These are phyloP conservation scores for Drosophila tropicalis DNA, from an alignment of 1,140 invertebrate genomes.

Conservation along the genomic window DNA sequence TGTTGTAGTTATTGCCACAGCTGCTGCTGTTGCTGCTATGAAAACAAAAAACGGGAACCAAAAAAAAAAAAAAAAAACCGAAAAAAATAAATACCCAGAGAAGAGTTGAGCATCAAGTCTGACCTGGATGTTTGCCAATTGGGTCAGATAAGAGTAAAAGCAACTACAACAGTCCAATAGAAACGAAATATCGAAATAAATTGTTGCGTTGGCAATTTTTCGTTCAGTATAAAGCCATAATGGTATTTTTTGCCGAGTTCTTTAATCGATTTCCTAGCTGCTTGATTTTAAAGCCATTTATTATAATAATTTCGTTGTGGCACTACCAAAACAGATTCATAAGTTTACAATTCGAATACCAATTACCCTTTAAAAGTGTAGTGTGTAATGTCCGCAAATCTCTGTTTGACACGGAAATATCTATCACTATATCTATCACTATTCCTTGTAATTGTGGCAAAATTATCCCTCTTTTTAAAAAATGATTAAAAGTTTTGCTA, in stretches of 20 bases:
- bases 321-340: not conserved
- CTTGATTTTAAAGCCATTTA: constrained; percentile 24
- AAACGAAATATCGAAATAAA: constrained; percentile 37
- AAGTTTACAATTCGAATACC: not conserved
- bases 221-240: not conserved
- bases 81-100: not conserved
- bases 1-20: constrained; percentile 30
- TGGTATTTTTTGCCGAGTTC: not conserved
- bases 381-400: not conserved
- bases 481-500: too few species aligned
- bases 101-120: constrained; percentile 44
- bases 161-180: constrained; percentile 1
- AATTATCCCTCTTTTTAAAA: too few species aligned
- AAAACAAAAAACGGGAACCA: constrained; percentile 2
- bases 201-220: constrained; percentile 22
- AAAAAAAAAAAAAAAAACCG: not conserved
- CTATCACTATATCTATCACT: too few species aligned
- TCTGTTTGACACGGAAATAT: too few species aligned
- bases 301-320: constrained; percentile 36
- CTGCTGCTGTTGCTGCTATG: constrained; percentile 10
- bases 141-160: constrained; percentile 51
- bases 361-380: not conserved
- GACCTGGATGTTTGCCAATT: constrained; percentile 72
- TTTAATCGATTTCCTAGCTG: constrained; percentile 7
- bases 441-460: too few species aligned